A percentile compares a stretch with the other conserved stretches of the same genome.
These are phyloP conservation scores for Aphaenogaster ashmeadi DNA, from an alignment of 1,140 invertebrate genomes.

Conservation along the genomic window DNA sequence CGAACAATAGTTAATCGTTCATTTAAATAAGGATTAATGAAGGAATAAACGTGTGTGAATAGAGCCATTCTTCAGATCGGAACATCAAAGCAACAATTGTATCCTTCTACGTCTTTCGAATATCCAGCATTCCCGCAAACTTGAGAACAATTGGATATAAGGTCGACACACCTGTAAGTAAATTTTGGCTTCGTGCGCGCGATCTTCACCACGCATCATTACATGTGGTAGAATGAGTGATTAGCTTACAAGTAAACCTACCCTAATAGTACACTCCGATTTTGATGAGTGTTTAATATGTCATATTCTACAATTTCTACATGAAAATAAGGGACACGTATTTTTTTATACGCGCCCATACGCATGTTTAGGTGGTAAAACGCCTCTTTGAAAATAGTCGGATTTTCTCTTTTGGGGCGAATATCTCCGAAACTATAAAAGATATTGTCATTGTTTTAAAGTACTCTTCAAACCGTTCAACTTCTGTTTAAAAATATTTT, in stretches of 20 bases:
- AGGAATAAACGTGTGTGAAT: neutral
- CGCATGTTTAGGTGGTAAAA: too few relatives aligned
- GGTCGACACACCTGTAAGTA: neutral
- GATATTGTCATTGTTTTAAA: too few relatives aligned
- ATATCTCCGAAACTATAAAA: too few relatives aligned
- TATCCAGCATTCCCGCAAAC: neutral
- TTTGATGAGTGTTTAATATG: too few relatives aligned
- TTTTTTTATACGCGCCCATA: too few relatives aligned
- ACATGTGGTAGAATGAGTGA: constrained; percentile 55
- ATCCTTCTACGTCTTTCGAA: neutral
- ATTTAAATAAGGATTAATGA: neutral
- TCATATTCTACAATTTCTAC: too few relatives aligned
- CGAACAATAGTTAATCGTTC: neutral
- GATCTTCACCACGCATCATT: constrained; percentile 36
- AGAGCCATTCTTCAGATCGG: neutral
- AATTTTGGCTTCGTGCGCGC: neutral
- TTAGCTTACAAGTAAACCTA: constrained; percentile 8
- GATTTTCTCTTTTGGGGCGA: too few relatives aligned
- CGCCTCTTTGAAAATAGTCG: too few relatives aligned
- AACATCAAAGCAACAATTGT: neutral
- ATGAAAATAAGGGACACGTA: too few relatives aligned
- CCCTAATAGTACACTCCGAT: too few relatives aligned
- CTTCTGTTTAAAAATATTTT: too few relatives aligned
- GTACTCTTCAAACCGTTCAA: too few relatives aligned
- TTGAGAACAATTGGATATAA: neutral